A percentile compares a stretch with the other conserved stretches of the same genome.
phyloP scores from a whole-genome alignment of 2,888 invertebrate species.

The Pharmacophagus antenor region DNA sequence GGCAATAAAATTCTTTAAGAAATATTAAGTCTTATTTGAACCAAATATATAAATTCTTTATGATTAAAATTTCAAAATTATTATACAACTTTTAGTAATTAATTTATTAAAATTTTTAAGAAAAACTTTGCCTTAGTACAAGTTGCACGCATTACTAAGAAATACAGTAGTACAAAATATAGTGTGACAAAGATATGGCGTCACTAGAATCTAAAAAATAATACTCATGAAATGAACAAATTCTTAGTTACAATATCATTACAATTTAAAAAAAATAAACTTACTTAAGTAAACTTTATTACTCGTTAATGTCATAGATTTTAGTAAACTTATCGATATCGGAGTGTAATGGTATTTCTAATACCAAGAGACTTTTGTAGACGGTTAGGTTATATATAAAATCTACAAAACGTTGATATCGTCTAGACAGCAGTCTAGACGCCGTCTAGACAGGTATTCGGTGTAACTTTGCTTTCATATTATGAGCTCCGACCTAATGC shows the following conservation, averaged over 20 bases:
- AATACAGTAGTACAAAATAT: not conserved
- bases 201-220: not conserved
- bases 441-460: conserved; percentile 77
- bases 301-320: not conserved
- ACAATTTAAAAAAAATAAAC: not conserved
- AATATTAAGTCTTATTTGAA: too few species aligned
- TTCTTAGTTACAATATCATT: not conserved
- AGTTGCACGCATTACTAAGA: not conserved
- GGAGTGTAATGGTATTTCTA: conserved; percentile 1
- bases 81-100: too few species aligned
- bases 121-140: not conserved
- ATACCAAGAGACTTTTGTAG: conserved; percentile 10
- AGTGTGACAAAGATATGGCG: not conserved
- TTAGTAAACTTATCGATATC: not conserved
- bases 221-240: not conserved
- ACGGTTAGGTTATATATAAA: conserved; percentile 35
- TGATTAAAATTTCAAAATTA: too few species aligned
- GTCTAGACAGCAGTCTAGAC: conserved; percentile 78
- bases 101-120: not conserved
- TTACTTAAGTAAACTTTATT: not conserved
- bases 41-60: too few species aligned
- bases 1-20: too few species aligned
- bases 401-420: conserved; percentile 61
- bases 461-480: conserved; percentile 61
- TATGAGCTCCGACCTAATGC: conserved; percentile 62